Percentiles rank a stretch among this genome's conserved stretches.
Evolutionary conservation across 2,888 invertebrate species (phyloP).

Genomic region (Habrosyne pyritoides): DNA sequence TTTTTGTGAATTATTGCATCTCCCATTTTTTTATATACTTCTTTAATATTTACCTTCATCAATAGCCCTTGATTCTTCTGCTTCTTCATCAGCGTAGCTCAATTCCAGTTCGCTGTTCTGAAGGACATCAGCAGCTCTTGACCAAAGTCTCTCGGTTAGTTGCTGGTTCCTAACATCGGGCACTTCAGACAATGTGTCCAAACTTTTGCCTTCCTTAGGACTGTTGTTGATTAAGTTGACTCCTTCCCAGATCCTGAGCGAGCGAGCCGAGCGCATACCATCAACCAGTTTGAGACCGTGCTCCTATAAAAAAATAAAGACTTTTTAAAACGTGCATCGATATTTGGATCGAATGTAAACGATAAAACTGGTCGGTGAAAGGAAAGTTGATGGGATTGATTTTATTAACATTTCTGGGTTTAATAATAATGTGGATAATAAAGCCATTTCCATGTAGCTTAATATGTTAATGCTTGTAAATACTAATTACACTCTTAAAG

Average conservation of each 20-base stretch:
- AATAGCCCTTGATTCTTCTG: constrained; percentile 61
- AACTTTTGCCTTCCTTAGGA: constrained; percentile 60
- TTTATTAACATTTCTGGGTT: background rate
- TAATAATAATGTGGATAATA: background rate
- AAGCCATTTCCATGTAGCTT: constrained; percentile 3
- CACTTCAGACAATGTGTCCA: constrained; percentile 62
- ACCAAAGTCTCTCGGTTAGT: constrained; percentile 66
- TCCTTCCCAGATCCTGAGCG: constrained; percentile 64
- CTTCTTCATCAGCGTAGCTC: constrained; percentile 61
- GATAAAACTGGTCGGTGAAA: constrained; percentile 3
- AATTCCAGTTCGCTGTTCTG: constrained; percentile 67
- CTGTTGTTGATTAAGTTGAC: constrained; percentile 65
- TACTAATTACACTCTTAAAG: background rate
- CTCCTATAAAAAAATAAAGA: constrained; percentile 53
- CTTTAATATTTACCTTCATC: constrained; percentile 50
- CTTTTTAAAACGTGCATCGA: constrained; percentile 10
- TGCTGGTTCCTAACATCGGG: constrained; percentile 58
- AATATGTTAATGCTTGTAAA: background rate
- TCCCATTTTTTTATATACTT: background rate
- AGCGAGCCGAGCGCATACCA: constrained; percentile 58
- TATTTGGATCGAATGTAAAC: background rate
- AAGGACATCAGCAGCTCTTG: constrained; percentile 59
- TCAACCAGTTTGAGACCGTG: constrained; percentile 70
- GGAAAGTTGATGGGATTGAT: constrained; percentile 7
- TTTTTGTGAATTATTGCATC: background rate